Conservation (phyloP, 2,113 vertebrate species). For the Ascaphus truei region DNA sequence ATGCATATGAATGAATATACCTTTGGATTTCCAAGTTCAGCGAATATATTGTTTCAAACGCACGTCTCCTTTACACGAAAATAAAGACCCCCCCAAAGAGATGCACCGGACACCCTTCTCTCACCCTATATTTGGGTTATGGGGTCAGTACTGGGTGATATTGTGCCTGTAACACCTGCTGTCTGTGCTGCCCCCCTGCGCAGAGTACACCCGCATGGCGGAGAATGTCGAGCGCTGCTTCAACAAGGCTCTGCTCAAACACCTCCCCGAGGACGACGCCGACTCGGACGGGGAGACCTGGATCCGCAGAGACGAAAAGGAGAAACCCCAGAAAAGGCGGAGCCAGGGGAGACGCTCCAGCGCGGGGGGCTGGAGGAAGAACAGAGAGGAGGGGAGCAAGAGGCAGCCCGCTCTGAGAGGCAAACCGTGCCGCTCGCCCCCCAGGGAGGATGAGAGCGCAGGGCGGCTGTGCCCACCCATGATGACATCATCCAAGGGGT, state of each 20-base stretch:
- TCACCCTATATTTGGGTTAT: no score
- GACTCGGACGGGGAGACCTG: conserved; percentile 96
- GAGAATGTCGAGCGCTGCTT: conserved; percentile 92
- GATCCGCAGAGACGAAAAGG: conserved; percentile 75
- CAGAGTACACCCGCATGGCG: conserved; percentile 96
- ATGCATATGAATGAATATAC: no score
- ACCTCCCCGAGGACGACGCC: conserved; percentile 90
- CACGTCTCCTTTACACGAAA: no score
- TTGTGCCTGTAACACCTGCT: no score
- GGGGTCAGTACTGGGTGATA: no score
- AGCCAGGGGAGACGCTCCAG: conserved; percentile 56
- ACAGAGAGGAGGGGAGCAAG: conserved; percentile 70
- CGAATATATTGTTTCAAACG: no score
- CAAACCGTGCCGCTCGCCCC: conserved; percentile 41
- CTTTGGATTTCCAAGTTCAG: no score
- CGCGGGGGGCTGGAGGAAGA: conserved; percentile 65
- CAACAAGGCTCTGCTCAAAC: conserved; percentile 87
- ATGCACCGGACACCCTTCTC: no score
- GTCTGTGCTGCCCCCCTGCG: no score
- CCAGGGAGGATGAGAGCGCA: conserved; percentile 40
- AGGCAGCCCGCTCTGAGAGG: conserved; percentile 69
- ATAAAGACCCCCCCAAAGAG: no score
- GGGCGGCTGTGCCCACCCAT: conserved; percentile 43
- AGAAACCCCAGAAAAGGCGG: conserved; percentile 80
- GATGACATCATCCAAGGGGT: conserved; percentile 54